A percentile compares a stretch with the other conserved stretches of the same genome.
Evolutionary conservation across 2,113 vertebrate genomes (phyloP).

Genomic region (Cyprinodon variegatus): DNA sequence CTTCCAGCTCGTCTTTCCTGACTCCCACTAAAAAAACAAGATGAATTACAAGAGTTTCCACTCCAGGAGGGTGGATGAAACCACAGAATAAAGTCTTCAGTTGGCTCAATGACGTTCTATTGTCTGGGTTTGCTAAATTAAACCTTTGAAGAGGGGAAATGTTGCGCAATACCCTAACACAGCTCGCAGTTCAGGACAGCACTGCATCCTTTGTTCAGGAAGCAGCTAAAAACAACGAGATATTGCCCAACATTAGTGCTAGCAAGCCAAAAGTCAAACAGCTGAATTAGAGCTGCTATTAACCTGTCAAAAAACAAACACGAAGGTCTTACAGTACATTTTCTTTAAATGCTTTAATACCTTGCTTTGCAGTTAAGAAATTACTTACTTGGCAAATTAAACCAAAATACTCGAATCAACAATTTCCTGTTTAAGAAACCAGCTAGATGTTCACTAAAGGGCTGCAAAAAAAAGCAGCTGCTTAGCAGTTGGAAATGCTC

Average conservation of each 20-base stretch:
- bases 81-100: conserved; percentile 41
- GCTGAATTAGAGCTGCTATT: background rate
- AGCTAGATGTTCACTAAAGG: background rate
- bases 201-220: conserved; percentile 10
- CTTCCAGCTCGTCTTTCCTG: too few species aligned
- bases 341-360: background rate
- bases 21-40: background rate
- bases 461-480: conserved; percentile 2
- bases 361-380: too few species aligned
- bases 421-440: background rate
- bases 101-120: conserved; percentile 28
- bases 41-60: conserved; percentile 29
- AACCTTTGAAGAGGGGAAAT: conserved; percentile 25
- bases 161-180: conserved; percentile 28
- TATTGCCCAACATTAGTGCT: conserved; percentile 14
- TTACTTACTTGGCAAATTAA: background rate
- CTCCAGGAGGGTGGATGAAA: conserved; percentile 41
- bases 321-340: background rate
- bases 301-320: background rate
- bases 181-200: background rate
- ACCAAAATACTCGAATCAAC: conserved; percentile 3
- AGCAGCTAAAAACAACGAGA: conserved; percentile 36
- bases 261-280: conserved; percentile 7
- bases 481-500: conserved; percentile 13
- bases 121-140: conserved; percentile 39